Conservation (phyloP, 2,113 vertebrate genomes). For the Mionectes macconnelli region DNA sequence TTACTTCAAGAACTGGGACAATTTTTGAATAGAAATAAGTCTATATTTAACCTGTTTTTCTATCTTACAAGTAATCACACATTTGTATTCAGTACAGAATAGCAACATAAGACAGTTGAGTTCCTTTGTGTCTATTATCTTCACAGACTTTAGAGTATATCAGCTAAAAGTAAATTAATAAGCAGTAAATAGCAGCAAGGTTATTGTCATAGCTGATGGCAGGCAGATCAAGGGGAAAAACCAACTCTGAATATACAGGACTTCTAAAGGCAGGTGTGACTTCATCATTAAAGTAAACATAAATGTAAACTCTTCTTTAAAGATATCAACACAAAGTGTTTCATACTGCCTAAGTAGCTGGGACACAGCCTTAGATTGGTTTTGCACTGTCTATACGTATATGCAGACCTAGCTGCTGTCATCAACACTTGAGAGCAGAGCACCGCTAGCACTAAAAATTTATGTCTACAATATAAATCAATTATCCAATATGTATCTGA, state of each 20-base stretch:
- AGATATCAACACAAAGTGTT: neutral
- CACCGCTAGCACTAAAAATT: neutral
- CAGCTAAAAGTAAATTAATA: neutral
- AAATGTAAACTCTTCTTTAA: neutral
- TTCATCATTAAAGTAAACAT: neutral
- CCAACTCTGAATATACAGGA: neutral
- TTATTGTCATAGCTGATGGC: neutral
- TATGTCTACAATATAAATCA: neutral
- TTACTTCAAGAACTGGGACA: neutral
- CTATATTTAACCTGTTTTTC: constrained; percentile 10
- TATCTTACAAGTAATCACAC: neutral
- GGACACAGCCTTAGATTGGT: fast-evolving
- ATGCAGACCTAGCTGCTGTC: neutral
- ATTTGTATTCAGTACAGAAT: neutral
- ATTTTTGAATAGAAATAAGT: constrained; percentile 2
- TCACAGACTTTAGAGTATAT: neutral
- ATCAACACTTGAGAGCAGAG: neutral
- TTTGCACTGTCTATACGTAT: neutral
- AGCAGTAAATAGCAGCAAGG: neutral
- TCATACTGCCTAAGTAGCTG: neutral
- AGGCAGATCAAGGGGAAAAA: neutral
- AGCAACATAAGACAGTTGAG: neutral
- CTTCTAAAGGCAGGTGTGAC: neutral
- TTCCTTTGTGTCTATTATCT: neutral
- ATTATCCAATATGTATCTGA: neutral